Base-by-base conservation (phyloP, 2,113 vertebrate genomes). In the Antidorcas marsupialis region DNA sequence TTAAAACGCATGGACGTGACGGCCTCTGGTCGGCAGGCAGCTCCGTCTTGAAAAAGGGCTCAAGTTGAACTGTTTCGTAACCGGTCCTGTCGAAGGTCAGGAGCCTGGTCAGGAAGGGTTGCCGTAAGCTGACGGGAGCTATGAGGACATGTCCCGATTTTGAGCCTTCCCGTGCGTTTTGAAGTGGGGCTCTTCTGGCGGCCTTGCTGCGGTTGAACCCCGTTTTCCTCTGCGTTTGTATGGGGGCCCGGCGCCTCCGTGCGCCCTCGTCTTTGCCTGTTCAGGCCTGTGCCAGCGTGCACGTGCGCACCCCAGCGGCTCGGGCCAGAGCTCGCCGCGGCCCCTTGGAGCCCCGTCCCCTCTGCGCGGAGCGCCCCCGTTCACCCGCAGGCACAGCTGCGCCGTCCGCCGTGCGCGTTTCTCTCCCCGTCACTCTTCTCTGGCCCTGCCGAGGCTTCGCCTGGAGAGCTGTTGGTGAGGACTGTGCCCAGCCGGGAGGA, bases 331-430 rank as follows among this genome's bases (percentile, higher is more conserved):
- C 43, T 0, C 2, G 11, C 52, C 28, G 33, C 19, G 2, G 21
- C 55, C 74, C 23, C 25, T 33, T 12, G 13, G 50, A 45, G 8
- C 16, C 43, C 2, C 1, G 13, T 23, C 12, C 43, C 21, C 14
- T 55, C 52, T 55, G 60, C 52, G 9, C 2, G 62, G 33, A 13
- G 10, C 2, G 0, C 1, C 5, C 15, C 33, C 19, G 2, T 55
- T 33, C 21, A 2, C n/a, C 6, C 47, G 10, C 33, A 9, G 3
- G 7, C 25, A 2, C 36, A 3, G 3, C 0, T 0, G 3, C 43
- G 1, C 28, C 52, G 1, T 33, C 43, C 15, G 8, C 21, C n/a
- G 13, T 25, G 12, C 13, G 2, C 1, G 1, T 10, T 2, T 85
- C 67, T 64, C 78, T 62, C 5, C 39, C 6, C 23, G 15, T 45